A percentile compares a stretch with the other conserved stretches of the same genome.
These are phyloP conservation scores for Villa cingulata DNA, from an alignment of 2,888 invertebrate species.

Conservation along the genomic window DNA sequence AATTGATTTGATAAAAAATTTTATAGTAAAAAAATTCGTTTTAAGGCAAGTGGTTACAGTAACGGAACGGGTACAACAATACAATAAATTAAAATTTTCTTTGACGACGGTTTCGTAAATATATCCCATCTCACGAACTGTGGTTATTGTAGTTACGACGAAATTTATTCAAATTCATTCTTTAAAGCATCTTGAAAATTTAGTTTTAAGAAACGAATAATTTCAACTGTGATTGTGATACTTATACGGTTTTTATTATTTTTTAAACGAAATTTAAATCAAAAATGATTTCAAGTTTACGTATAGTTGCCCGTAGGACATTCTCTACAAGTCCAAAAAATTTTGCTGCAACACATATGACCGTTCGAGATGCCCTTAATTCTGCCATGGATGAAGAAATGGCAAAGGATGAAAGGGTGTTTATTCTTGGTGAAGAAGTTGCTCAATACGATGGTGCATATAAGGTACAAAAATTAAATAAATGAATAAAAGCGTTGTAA, in stretches of 20 bases:
- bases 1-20: too few relatives aligned
- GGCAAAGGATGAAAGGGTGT: constrained; percentile 80
- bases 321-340: constrained; percentile 39
- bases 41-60: too few relatives aligned
- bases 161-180: background rate
- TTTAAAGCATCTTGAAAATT: background rate
- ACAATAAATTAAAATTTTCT: too few relatives aligned
- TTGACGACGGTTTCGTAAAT: too few relatives aligned
- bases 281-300: constrained; percentile 28
- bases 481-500: background rate
- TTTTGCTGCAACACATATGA: constrained; percentile 53
- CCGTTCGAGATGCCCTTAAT: constrained; percentile 93
- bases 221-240: background rate
- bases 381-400: constrained; percentile 95
- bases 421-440: constrained; percentile 92
- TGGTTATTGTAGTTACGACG: background rate
- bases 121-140: too few relatives aligned
- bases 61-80: too few relatives aligned
- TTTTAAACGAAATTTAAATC: background rate
- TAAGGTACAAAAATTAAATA: constrained; percentile 48
- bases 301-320: constrained; percentile 35
- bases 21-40: too few relatives aligned
- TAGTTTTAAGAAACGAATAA: background rate
- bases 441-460: constrained; percentile 98
- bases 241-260: too few relatives aligned